Percentiles rank a stretch among this genome's conserved stretches.
Evolutionary conservation across 2,888 invertebrate species (phyloP).

Genomic region (Hartigia nigra): DNA sequence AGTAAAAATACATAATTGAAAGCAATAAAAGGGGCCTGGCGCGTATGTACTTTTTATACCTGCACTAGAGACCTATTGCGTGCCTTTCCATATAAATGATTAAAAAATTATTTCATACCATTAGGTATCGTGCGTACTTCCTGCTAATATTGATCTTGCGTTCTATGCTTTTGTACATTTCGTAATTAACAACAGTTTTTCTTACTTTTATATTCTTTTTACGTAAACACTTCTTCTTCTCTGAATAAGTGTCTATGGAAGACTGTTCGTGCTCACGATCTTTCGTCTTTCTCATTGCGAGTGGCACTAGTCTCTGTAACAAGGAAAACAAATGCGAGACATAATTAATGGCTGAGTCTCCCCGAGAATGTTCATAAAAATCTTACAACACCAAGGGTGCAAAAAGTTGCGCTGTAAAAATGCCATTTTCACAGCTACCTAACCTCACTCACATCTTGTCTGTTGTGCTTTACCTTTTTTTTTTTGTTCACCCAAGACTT

Average conservation of each 20-base stretch:
- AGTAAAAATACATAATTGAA: not conserved
- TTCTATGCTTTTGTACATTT: not conserved
- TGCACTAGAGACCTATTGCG: not conserved
- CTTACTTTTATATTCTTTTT: not conserved
- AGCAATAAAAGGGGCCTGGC: not conserved
- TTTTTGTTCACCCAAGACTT: not conserved
- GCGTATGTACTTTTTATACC: not conserved
- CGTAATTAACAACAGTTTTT: not conserved
- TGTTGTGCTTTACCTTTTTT: not conserved
- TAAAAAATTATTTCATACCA: not conserved
- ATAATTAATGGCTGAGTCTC: not conserved
- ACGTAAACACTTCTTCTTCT: not conserved
- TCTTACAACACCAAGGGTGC: not conserved
- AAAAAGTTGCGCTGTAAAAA: not conserved
- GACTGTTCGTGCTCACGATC: not conserved
- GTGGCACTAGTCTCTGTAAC: not conserved
- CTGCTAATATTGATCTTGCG: not conserved
- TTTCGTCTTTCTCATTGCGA: not conserved
- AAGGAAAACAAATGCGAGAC: not conserved
- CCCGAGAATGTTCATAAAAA: not conserved
- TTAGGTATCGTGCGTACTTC: not conserved
- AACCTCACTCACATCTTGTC: not conserved
- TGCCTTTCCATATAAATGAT: not conserved
- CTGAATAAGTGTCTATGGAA: not conserved
- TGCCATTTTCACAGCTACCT: not conserved